Conservation (phyloP, 2,888 invertebrate genomes). For the Strigamia maritima region DNA sequence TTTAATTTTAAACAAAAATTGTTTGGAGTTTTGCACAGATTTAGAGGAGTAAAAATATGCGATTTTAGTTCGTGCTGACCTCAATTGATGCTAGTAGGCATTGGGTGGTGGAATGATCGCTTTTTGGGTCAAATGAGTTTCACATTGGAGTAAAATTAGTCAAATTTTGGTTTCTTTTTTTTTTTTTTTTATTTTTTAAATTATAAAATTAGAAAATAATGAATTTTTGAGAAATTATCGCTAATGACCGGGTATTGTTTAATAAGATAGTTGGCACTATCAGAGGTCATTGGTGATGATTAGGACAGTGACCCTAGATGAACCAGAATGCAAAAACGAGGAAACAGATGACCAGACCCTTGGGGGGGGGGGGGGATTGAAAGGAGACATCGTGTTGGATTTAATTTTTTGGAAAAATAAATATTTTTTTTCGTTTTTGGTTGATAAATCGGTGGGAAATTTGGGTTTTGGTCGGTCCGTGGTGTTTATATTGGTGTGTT, state of each 20-base stretch:
- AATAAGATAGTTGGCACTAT: background rate
- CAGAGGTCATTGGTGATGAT: background rate
- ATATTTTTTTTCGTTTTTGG: too few species aligned
- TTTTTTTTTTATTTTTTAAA: too few species aligned
- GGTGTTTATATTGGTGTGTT: too few species aligned
- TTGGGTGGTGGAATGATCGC: slow-evolving; percentile 3
- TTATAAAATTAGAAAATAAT: too few species aligned
- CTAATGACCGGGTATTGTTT: background rate
- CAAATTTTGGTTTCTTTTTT: background rate
- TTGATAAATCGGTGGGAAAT: too few species aligned
- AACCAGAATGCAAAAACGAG: slow-evolving; percentile 10
- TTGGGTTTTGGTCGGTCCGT: too few species aligned
- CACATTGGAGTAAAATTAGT: background rate
- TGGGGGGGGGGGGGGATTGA: too few species aligned
- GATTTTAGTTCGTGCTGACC: background rate
- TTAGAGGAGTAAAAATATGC: background rate
- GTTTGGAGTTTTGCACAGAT: too few species aligned
- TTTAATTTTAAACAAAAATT: too few species aligned
- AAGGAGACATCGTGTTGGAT: too few species aligned
- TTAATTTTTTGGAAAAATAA: too few species aligned
- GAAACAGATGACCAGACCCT: background rate
- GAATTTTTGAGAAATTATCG: too few species aligned
- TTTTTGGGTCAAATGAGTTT: slow-evolving; percentile 33
- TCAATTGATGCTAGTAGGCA: background rate
- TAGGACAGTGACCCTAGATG: slow-evolving; percentile 2